These are phyloP conservation scores for Seira musarum DNA, from an alignment of 2,888 invertebrate genomes.

Conservation along the genomic window DNA sequence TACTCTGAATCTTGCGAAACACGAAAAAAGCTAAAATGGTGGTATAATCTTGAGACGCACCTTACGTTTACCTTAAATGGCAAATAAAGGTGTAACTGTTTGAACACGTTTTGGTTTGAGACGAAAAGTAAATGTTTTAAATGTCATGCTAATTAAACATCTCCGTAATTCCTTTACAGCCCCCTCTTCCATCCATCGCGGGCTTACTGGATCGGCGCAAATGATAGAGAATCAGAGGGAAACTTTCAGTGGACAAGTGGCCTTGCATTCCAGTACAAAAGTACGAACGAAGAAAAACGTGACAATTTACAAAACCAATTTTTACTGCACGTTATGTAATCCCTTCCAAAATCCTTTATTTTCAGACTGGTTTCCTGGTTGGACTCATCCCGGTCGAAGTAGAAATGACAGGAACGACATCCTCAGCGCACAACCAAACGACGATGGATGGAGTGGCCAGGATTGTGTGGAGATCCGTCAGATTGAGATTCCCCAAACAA, in stretches of 20 bases:
- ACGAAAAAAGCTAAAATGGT: too few species aligned
- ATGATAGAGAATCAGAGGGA: conserved; percentile 69
- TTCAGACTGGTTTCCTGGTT: conserved; percentile 73
- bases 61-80: too few species aligned
- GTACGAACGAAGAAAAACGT: conserved; percentile 61
- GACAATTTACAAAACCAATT: neutral
- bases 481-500: conserved; percentile 29
- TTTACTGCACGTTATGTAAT: neutral
- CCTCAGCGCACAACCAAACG: conserved; percentile 72
- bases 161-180: too few species aligned
- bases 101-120: too few species aligned
- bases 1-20: too few species aligned
- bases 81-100: too few species aligned
- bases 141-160: too few species aligned
- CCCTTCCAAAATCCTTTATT: neutral
- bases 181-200: conserved; percentile 64
- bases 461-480: conserved; percentile 73
- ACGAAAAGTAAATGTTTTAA: too few species aligned
- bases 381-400: conserved; percentile 70
- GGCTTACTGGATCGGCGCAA: conserved; percentile 69
- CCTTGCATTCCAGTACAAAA: conserved; percentile 68
- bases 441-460: conserved; percentile 71
- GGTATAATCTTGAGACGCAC: too few species aligned
- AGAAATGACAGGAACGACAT: conserved; percentile 61
- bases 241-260: conserved; percentile 69